Evolutionary conservation across 2,113 vertebrate genomes (phyloP).

Genomic region (Stomatorhinus ivindoensis): DNA sequence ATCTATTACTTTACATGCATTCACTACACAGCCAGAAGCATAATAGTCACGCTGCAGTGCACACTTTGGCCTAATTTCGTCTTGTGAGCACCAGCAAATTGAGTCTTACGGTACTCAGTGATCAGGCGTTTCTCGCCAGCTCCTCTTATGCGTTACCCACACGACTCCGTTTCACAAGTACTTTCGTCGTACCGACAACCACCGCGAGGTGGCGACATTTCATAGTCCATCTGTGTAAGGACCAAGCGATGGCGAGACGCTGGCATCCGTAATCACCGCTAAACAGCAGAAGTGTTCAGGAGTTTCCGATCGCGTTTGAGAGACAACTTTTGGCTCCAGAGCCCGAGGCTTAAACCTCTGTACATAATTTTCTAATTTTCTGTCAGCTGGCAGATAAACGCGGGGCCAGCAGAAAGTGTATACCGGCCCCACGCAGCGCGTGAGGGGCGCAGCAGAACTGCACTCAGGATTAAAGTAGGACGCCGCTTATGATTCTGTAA

Average conservation of each 20-base stretch:
- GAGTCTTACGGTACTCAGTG: not conserved
- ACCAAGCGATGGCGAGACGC: not conserved
- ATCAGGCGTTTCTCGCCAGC: not conserved
- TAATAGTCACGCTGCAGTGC: not conserved
- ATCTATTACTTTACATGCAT: not conserved
- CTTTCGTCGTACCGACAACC: not conserved
- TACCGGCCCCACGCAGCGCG: not conserved
- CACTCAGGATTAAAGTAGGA: not conserved
- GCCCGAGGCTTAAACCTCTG: not conserved
- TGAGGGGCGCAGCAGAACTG: not conserved
- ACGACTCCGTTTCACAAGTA: not conserved
- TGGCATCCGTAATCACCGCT: not conserved
- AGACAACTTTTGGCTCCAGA: not conserved
- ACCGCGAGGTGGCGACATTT: slow-evolving; percentile 2
- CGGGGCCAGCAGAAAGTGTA: not conserved
- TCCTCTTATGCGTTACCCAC: not conserved
- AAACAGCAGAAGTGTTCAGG: not conserved
- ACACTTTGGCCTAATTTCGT: not conserved
- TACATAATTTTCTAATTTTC: not conserved
- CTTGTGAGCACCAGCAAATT: not conserved
- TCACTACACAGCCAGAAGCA: not conserved
- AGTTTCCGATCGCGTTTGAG: not conserved
- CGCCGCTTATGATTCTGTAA: not conserved
- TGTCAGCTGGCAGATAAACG: not conserved
- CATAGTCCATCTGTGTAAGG: not conserved